Conservation (phyloP, 1,140 invertebrate species). For the Leptinotarsa undecemlineata region DNA sequence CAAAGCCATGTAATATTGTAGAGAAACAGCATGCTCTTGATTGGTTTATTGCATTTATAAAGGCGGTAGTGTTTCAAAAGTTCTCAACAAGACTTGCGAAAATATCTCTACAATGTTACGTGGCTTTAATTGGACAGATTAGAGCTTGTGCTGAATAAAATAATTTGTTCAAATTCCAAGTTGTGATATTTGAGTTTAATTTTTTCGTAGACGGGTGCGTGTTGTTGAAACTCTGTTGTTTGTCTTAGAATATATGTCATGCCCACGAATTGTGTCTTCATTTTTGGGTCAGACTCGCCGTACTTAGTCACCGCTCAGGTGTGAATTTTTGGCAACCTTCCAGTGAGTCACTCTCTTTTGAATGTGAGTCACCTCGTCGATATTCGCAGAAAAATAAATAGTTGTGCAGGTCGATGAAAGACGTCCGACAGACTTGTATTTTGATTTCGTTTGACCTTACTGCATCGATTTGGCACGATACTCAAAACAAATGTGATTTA, state of each 20-base stretch:
- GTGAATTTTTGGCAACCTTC: conserved; percentile 8
- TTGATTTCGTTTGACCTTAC: background rate
- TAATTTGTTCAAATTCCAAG: conserved; percentile 39
- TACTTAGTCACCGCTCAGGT: conserved; percentile 14
- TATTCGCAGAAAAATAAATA: background rate
- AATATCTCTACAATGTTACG: conserved; percentile 32
- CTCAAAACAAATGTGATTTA: too few relatives aligned
- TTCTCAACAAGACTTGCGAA: too few relatives aligned
- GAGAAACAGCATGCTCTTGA: background rate
- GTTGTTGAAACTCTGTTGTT: conserved; percentile 10
- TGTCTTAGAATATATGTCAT: conserved; percentile 21
- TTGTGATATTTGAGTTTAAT: conserved; percentile 15
- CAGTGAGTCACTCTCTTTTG: background rate
- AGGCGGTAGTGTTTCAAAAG: too few relatives aligned
- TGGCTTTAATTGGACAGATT: conserved; percentile 38
- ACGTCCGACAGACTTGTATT: background rate
- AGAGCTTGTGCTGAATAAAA: conserved; percentile 28
- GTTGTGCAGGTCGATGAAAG: conserved; percentile 6
- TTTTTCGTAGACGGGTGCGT: background rate
- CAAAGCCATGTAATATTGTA: conserved; percentile 18
- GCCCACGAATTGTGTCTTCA: background rate
- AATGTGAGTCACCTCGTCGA: background rate
- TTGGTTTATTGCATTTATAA: too few relatives aligned
- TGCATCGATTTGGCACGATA: too few relatives aligned
- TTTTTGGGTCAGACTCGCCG: background rate